Percentiles rank a stretch among this genome's conserved stretches.
Evolutionary conservation across 2,888 invertebrate genomes (phyloP).

Genomic region (Melieria picta): DNA sequence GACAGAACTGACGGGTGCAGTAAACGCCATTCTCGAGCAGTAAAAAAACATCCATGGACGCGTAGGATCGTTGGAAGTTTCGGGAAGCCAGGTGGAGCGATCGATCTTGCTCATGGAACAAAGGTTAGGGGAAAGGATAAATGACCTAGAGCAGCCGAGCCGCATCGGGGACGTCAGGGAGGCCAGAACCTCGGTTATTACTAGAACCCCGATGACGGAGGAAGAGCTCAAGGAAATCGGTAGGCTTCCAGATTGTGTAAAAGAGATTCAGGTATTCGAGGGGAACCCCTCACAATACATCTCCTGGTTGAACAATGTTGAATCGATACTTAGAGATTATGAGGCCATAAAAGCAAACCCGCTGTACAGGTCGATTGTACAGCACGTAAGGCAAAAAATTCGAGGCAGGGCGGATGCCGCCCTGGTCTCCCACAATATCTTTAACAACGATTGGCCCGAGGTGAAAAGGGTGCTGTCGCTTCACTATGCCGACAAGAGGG

Average conservation of each 20-base stretch:
- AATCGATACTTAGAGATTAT: slow-evolving; percentile 27
- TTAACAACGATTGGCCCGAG: slow-evolving; percentile 13
- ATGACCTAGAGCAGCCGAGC: no score
- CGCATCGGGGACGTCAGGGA: no score
- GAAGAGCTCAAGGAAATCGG: slow-evolving; percentile 12
- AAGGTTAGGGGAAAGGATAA: no score
- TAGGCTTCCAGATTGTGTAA: slow-evolving; percentile 26
- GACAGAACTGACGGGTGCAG: no score
- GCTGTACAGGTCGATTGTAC: slow-evolving; percentile 35
- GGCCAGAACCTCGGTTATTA: no score
- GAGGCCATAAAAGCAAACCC: slow-evolving; percentile 29
- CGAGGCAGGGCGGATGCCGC: slow-evolving; percentile 37
- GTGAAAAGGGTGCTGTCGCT: slow-evolving; percentile 22
- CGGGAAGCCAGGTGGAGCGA: no score
- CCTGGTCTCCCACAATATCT: slow-evolving; percentile 25
- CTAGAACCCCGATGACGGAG: neutral
- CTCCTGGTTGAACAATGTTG: slow-evolving; percentile 23
- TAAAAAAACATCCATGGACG: no score
- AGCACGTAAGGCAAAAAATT: slow-evolving; percentile 38
- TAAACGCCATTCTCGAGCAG: no score
- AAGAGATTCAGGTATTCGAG: slow-evolving; percentile 25
- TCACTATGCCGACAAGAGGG: slow-evolving; percentile 25
- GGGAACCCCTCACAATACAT: slow-evolving; percentile 25
- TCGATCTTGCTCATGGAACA: no score
- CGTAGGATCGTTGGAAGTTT: no score